phyloP scores from a whole-genome alignment of 2,797 vertebrate species.

The Pempheris klunzingeri region DNA sequence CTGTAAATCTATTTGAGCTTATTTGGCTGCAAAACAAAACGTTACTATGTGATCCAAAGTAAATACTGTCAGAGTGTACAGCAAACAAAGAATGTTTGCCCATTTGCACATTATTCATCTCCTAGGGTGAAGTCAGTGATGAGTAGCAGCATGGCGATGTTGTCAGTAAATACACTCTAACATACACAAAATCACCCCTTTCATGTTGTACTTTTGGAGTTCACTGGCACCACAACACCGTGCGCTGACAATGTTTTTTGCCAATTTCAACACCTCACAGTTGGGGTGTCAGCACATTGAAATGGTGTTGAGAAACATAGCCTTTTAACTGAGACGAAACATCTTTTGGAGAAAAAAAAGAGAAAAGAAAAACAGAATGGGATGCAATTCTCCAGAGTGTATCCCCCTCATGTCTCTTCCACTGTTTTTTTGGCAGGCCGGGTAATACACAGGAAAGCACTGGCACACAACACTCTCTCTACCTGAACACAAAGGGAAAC shows the following conservation, averaged over 20 bases:
- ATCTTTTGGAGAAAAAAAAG: slow-evolving; percentile 63
- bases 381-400: slow-evolving; percentile 83
- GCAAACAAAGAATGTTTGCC: slow-evolving; percentile 76
- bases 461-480: slow-evolving; percentile 78
- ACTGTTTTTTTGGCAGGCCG: slow-evolving; percentile 78
- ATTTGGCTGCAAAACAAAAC: slow-evolving; percentile 71
- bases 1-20: slow-evolving; percentile 67
- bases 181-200: slow-evolving; percentile 73
- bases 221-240: slow-evolving; percentile 75
- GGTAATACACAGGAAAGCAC: slow-evolving; percentile 79
- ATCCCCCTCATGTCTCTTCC: slow-evolving; percentile 76
- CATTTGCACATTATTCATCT: slow-evolving; percentile 77
- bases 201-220: slow-evolving; percentile 80
- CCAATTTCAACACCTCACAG: slow-evolving; percentile 84
- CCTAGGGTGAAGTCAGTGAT: slow-evolving; percentile 72
- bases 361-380: slow-evolving; percentile 80
- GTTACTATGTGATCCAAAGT: slow-evolving; percentile 65
- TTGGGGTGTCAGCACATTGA: slow-evolving; percentile 82
- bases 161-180: slow-evolving; percentile 76
- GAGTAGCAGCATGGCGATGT: slow-evolving; percentile 70
- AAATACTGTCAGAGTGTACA: slow-evolving; percentile 70
- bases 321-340: slow-evolving; percentile 85
- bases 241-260: slow-evolving; percentile 72
- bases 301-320: slow-evolving; percentile 81
- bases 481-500: slow-evolving; percentile 80